Conservation (phyloP, 2,888 invertebrate species). For the Cosmia trapezina region DNA sequence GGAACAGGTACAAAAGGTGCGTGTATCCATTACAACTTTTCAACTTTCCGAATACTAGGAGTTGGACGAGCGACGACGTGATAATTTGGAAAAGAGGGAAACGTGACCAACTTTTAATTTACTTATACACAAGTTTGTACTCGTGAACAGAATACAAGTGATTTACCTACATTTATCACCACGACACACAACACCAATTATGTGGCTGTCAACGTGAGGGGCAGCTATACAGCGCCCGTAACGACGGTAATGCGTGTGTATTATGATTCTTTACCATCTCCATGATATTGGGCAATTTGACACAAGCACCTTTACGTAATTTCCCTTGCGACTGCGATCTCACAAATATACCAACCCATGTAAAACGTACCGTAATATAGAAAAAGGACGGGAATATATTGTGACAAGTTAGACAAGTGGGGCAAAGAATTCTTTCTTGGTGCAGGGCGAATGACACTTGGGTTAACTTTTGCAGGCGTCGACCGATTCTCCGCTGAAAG, state of each 20-base stretch:
- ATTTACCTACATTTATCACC: constrained; percentile 60
- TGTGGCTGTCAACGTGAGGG: constrained; percentile 13
- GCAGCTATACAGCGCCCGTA: not conserved
- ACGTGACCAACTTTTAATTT: constrained; percentile 62
- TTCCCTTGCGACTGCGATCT: constrained; percentile 63
- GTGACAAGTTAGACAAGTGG: constrained; percentile 60
- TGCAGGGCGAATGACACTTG: constrained; percentile 63
- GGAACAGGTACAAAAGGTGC: constrained; percentile 57
- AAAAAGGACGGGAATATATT: constrained; percentile 45
- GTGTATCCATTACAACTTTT: constrained; percentile 60
- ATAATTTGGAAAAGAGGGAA: constrained; percentile 56
- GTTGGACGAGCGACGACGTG: constrained; percentile 45
- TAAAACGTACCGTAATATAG: constrained; percentile 41
- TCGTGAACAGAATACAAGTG: constrained; percentile 50
- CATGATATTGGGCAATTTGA: constrained; percentile 59
- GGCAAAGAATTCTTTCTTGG: constrained; percentile 55
- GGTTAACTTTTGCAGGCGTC: constrained; percentile 67
- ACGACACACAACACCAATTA: constrained; percentile 35
- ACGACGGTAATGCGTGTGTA: constrained; percentile 36
- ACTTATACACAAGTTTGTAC: constrained; percentile 49
- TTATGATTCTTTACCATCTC: constrained; percentile 52
- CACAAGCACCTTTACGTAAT: constrained; percentile 63
- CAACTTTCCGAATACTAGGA: constrained; percentile 43
- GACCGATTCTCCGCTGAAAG: constrained; percentile 66
- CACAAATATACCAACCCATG: constrained; percentile 31